phyloP scores from a whole-genome alignment of 2,113 vertebrate species.

The Callaeas wilsoni region DNA sequence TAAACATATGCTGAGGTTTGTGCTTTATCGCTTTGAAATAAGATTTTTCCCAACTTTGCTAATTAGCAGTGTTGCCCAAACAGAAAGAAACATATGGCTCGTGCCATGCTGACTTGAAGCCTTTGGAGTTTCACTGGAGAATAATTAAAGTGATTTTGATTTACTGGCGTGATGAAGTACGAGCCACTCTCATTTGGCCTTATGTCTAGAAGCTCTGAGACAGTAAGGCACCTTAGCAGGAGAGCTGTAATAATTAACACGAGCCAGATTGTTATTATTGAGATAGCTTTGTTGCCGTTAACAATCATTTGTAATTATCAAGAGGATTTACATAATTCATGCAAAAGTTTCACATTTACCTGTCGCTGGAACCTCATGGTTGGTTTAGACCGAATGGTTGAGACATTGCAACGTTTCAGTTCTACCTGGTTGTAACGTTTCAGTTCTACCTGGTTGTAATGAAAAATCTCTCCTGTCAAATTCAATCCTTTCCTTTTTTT shows the following conservation, averaged over 20 bases:
- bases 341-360: background rate
- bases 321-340: background rate
- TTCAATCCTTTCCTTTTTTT: background rate
- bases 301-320: constrained; percentile 23
- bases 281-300: background rate
- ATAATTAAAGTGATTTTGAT: constrained; percentile 53
- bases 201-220: background rate
- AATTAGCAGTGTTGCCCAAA: background rate
- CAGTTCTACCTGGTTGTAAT: background rate
- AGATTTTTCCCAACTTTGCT: background rate
- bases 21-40: constrained; percentile 5
- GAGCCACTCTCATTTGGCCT: background rate
- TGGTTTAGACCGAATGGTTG: background rate
- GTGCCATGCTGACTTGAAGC: constrained; percentile 12
- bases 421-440: background rate
- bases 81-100: constrained; percentile 1
- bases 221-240: background rate
- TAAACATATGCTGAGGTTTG: constrained; percentile 16
- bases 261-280: constrained; percentile 16
- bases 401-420: background rate
- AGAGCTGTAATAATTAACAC: constrained; percentile 20
- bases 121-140: constrained; percentile 1
- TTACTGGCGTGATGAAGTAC: background rate
- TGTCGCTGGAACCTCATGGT: background rate
- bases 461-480: background rate